phyloP scores from a whole-genome alignment of 2,797 vertebrate species.

The Chelon labrosus region DNA sequence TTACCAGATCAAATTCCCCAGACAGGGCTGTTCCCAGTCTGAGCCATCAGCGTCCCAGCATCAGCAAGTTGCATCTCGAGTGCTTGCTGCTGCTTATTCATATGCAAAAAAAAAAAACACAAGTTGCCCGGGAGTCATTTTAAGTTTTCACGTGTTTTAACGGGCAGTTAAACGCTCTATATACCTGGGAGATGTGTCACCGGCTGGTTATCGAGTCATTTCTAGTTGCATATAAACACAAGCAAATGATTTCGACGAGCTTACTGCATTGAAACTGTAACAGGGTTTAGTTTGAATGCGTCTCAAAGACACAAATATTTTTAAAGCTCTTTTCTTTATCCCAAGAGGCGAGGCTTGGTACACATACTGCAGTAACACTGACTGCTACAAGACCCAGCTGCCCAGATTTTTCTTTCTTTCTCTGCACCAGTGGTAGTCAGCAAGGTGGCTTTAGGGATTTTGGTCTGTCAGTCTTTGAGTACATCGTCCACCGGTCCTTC shows the following conservation, averaged over 20 bases:
- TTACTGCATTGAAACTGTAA: not conserved
- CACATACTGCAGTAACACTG: no score
- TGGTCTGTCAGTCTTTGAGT: not conserved
- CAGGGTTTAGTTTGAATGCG: not conserved
- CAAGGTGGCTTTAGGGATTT: not conserved
- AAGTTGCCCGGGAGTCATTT: not conserved
- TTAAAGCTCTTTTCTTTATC: not conserved
- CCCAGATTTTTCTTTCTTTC: not conserved
- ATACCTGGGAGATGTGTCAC: not conserved
- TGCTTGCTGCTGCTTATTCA: slow-evolving; percentile 4
- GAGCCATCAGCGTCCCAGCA: slow-evolving; percentile 8
- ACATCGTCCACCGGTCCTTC: not conserved
- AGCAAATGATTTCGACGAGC: not conserved
- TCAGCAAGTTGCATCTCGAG: not conserved
- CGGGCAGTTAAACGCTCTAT: not conserved
- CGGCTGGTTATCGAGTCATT: not conserved
- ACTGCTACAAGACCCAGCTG: not conserved
- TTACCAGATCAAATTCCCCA: not conserved
- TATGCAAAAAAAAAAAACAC: not conserved
- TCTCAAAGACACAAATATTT: not conserved
- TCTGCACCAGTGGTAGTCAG: not conserved
- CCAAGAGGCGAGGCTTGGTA: not conserved
- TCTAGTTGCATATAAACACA: not conserved
- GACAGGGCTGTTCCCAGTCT: not conserved
- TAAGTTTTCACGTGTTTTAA: slow-evolving; percentile 5